phyloP scores from a whole-genome alignment of 2,797 vertebrate genomes.

The Gallinago solitaria region DNA sequence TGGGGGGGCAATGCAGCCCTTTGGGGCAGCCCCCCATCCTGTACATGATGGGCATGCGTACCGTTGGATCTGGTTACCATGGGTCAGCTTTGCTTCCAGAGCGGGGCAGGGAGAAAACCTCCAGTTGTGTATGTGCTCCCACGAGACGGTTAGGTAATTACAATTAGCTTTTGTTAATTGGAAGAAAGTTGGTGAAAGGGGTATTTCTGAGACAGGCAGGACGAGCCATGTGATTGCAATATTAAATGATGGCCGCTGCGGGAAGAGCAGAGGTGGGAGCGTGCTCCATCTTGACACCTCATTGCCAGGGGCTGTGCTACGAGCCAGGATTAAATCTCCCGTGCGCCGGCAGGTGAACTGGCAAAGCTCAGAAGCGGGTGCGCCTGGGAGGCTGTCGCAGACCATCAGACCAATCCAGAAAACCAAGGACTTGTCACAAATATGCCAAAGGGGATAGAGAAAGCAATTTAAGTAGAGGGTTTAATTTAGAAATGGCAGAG shows the following conservation, averaged over 20 bases:
- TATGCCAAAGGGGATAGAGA: not conserved
- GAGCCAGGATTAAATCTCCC: not conserved
- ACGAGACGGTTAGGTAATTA: not conserved
- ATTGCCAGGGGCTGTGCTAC: rapidly evolving
- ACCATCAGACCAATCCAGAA: not conserved
- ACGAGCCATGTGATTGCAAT: not conserved
- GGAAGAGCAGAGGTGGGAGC: not conserved
- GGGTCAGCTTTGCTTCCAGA: not conserved
- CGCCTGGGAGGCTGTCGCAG: not conserved
- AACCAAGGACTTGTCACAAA: not conserved
- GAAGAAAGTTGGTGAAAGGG: not conserved
- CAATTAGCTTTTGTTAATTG: not conserved
- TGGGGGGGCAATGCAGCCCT: not conserved
- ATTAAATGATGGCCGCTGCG: not conserved
- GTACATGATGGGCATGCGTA: rapidly evolving
- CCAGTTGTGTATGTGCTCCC: not conserved
- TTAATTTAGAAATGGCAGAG: not conserved
- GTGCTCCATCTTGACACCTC: not conserved
- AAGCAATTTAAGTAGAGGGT: not conserved
- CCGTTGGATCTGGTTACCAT: not conserved
- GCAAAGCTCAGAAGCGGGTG: not conserved
- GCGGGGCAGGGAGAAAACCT: not conserved
- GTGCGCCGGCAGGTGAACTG: rapidly evolving
- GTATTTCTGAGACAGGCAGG: not conserved
- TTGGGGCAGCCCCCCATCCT: not conserved